These are phyloP conservation scores for Myotis daubentonii DNA, from an alignment of 2,797 vertebrate genomes.

Conservation along the genomic window DNA sequence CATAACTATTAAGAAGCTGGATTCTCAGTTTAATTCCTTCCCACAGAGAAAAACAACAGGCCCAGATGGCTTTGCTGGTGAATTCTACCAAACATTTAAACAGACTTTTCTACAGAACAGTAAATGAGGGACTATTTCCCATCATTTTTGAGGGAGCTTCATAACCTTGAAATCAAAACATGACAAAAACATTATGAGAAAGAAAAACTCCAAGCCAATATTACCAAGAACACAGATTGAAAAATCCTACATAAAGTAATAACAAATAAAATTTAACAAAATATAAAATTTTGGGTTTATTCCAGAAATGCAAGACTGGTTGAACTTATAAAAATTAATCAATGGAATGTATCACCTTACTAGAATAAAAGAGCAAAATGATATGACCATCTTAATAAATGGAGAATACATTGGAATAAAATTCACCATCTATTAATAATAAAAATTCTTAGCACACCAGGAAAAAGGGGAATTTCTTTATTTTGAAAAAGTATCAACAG, in stretches of 20 bases:
- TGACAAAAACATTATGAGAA: slow-evolving; percentile 49
- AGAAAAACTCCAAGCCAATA: slow-evolving; percentile 24
- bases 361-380: not conserved
- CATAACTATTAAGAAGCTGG: slow-evolving; percentile 36
- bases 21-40: slow-evolving; percentile 55
- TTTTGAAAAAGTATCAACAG: not conserved
- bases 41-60: slow-evolving; percentile 40
- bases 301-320: not conserved
- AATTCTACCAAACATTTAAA: slow-evolving; percentile 59
- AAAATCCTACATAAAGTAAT: slow-evolving; percentile 39
- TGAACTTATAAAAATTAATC: slow-evolving; percentile 24
- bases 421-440: slow-evolving; percentile 13
- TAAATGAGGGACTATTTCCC: not conserved
- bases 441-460: slow-evolving; percentile 25
- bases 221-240: not conserved
- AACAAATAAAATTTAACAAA: slow-evolving; percentile 38
- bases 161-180: slow-evolving; percentile 57
- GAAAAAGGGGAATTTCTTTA: not conserved
- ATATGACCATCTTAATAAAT: not conserved
- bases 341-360: not conserved
- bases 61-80: slow-evolving; percentile 56
- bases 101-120: slow-evolving; percentile 55
- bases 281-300: slow-evolving; percentile 31
- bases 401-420: slow-evolving; percentile 2
- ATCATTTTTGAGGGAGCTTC: slow-evolving; percentile 42